phyloP scores from a whole-genome alignment of 2,797 vertebrate species.

The Micropoecilia bifurca region DNA sequence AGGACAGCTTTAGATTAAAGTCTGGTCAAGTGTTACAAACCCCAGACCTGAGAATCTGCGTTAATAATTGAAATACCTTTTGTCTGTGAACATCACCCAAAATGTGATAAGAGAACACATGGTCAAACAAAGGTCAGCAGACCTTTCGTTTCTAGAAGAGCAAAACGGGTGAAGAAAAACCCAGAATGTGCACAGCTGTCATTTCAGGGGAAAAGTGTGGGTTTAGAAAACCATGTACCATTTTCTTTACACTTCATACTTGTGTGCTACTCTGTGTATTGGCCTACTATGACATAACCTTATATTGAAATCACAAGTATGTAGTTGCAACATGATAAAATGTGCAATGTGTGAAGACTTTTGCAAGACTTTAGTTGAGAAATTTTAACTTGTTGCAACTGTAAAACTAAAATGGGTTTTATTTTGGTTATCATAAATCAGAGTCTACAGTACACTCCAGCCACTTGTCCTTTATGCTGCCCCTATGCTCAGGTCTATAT shows the following conservation, averaged over 20 bases:
- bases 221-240: background rate
- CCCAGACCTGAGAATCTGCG: background rate
- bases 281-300: background rate
- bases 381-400: background rate
- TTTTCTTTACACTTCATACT: background rate
- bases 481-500: slow-evolving; percentile 45
- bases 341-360: background rate
- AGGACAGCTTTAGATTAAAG: background rate
- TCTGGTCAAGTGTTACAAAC: background rate
- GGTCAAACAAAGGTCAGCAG: background rate
- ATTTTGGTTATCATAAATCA: background rate
- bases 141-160: background rate
- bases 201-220: background rate
- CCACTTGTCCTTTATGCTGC: slow-evolving; percentile 2
- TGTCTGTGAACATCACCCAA: background rate
- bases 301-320: background rate
- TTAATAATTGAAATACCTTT: background rate
- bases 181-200: background rate
- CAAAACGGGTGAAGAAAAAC: background rate
- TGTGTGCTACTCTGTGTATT: background rate
- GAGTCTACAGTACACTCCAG: background rate
- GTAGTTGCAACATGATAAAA: background rate
- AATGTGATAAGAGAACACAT: background rate
- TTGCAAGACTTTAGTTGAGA: background rate
- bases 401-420: background rate